These are phyloP conservation scores for Dioctria rufipes DNA, from an alignment of 2,888 invertebrate species.

Conservation along the genomic window DNA sequence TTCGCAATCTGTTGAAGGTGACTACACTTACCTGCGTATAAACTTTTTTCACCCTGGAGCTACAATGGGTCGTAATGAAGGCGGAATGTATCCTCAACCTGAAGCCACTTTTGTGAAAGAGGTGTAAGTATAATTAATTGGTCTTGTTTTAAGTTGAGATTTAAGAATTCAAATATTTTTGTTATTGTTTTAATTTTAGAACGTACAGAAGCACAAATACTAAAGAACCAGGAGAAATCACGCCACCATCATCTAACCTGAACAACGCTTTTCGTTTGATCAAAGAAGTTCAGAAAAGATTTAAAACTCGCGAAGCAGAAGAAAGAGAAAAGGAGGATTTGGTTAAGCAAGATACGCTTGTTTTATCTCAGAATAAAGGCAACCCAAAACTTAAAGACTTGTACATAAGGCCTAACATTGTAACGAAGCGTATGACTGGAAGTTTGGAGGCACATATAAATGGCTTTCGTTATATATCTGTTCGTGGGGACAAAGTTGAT, in stretches of 20 bases:
- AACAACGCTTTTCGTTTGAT: slow-evolving; percentile 98
- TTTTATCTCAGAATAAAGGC: slow-evolving; percentile 95
- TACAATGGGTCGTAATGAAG: slow-evolving; percentile 94
- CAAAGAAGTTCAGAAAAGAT: slow-evolving; percentile 99
- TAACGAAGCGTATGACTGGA: slow-evolving; percentile 95
- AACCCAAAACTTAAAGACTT: slow-evolving; percentile 98
- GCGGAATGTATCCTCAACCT: slow-evolving; percentile 91
- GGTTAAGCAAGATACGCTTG: slow-evolving; percentile 97
- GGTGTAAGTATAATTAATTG: slow-evolving; percentile 78
- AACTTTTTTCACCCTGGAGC: slow-evolving; percentile 99
- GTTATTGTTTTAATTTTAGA: slow-evolving; percentile 70
- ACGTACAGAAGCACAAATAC: slow-evolving; percentile 98
- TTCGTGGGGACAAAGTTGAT: slow-evolving; percentile 99
- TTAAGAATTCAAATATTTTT: background rate
- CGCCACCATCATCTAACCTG: slow-evolving; percentile 94
- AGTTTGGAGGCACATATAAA: slow-evolving; percentile 96
- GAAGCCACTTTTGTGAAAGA: slow-evolving; percentile 99
- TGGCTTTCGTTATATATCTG: slow-evolving; percentile 97
- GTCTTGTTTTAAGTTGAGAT: background rate
- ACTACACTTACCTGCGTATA: slow-evolving; percentile 97
- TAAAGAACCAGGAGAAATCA: slow-evolving; percentile 96
- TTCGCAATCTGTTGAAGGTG: slow-evolving; percentile 98
- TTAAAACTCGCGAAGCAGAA: slow-evolving; percentile 98
- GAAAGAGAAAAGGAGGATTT: slow-evolving; percentile 98
- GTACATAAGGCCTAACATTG: slow-evolving; percentile 99